Evolutionary conservation across 30 jellyfish, hydroid and myxozoan species (phyloP), one percentile per base, ranked within the genome.

Genomic region (Cassiopea xamachana): DNA sequence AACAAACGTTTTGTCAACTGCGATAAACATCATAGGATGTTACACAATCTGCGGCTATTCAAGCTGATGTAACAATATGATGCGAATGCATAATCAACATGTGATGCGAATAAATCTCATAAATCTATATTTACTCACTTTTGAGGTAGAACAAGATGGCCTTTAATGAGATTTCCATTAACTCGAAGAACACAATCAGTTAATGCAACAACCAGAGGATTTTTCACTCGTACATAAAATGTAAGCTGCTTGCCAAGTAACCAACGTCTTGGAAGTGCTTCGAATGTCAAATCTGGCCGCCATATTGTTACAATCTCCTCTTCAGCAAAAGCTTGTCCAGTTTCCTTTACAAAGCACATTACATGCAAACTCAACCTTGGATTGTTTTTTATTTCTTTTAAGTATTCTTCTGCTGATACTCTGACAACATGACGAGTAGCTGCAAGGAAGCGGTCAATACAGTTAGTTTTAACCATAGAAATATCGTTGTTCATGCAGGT

Each of bases 261-360:
- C 92, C 93, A 89, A 15, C 92, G 73, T 1, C 91, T 70, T 62
- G 95, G 96, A n/a, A 93, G 83, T 2, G 92, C 93, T 80, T 93
- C 97, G 70, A 93, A 88, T 51, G 90, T 75, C 18, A 93, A 75
- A 46, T 83, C 97, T 43, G 98, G 98, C 69, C 98, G 83, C 83
- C 92, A 83, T 60, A 93, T 75, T 45, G 93, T 87, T 67, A 93
- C 94, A 77, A 93, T 73, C 64, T 76, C 86, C 88, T 93, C 98
- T n/a, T 82, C 68, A 1, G 93, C 98, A 76, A 79, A 93, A 64
- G 93, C 90, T 69, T 93, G 98, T 2, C 97, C 97, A n/a, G 98
- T 93, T 82, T 93, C 98, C 19, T 72, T 70, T 16, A 92, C 95
- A 46, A 59, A 64, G 62, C 95, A 88, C 94, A 93, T 80, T 9